Evolutionary conservation across 35 echinoderm and acorn worm species (phyloP), one percentile per base, ranked within the genome.

Genomic region (Stichopus chloronotus): DNA sequence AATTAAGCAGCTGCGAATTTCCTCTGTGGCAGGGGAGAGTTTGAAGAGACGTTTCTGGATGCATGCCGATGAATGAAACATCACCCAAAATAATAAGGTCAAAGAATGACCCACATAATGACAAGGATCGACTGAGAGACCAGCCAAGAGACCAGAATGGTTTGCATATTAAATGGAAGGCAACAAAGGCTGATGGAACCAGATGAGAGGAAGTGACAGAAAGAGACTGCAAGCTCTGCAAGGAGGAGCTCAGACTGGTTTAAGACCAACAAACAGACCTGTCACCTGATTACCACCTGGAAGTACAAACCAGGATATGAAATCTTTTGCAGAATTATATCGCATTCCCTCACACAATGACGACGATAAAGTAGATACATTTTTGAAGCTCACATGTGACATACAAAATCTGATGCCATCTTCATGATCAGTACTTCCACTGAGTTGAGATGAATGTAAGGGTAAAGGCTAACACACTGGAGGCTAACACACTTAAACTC

Each of bases 51-150:
- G 22, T 74, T 43, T 74, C 69, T 19, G 6, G 13, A 19, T 74
- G 69, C 69, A 74, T 20, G 69, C 69, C 22, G 69, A 74, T 20
- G 69, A 74, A 74, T 74, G 69, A 74, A 74, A 74, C 69, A 74
- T 74, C 69, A 74, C 17, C 69, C 12, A 74, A 61, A 8, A 61
- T 61, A 19, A 74, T 7, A n/a, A 74, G 69, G 69, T 74, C 69
- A 74, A 74, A 74, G 6, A 74, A 14, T 74, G 69, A 74, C 69
- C 69, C 19, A 74, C 69, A 74, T 74, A n/a, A 20, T 20, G 19
- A n/a, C 69, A 19, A 20, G 22, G 30, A 43, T 43, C 1, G 30
- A 43, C 30, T 43, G 30, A 43, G 3, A 43, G 30, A 43, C 30
- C 30, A 3, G 30, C 30, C 30, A 43, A 43, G 30, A 43, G 30